Base-by-base conservation (phyloP, 2,113 vertebrate genomes). In the Gymnarchus niloticus region DNA sequence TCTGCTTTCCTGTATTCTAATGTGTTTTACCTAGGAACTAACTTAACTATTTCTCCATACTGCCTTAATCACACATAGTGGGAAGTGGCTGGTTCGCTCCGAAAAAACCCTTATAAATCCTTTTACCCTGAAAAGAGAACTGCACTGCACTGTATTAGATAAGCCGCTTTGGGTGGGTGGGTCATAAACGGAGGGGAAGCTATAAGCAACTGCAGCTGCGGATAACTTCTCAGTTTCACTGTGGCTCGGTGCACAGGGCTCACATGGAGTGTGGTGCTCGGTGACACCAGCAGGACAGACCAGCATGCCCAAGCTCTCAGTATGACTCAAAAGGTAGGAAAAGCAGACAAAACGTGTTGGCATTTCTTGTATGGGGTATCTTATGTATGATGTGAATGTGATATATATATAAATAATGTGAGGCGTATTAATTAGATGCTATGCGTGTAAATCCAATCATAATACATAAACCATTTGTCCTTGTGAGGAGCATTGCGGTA, bases 151-250 rank as follows among this genome's bases (percentile, higher is more conserved):
- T 82, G 49, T 81, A n/a, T n/a, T 52, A 14, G 78, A 81, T 5
- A 51, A 49, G 9, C 0, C 33, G 10, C 17, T 33, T 19, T 6
- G 49, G 33, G 49, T 23, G 25, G 33, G 48, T 25, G 51, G 52
- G 48, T 41, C 33, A 8, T 19, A 23, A 57, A 41, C 37, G 54
- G 51, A 19, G 56, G 41, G 25, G 19, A 4, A 56, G 48, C 12
- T 9, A 6, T 44, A 51, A 59, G 49, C 46, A 54, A 54, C 78
- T 82, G 37, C 85, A 46, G 81, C 85, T 54, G 48, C 14, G 37
- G 46, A 44, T 49, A 83, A 86, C 59, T 83, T 54, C 37, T 83
- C 17, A 83, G 14, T 83, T 86, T 76, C 80, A 86, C 25, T 65
- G 44, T 51, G 37, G 46, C 59, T 83, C 25, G 37, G n/a, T 82